phyloP scores from a whole-genome alignment of 2,888 invertebrate genomes.

The Chydorus sphaericus region DNA sequence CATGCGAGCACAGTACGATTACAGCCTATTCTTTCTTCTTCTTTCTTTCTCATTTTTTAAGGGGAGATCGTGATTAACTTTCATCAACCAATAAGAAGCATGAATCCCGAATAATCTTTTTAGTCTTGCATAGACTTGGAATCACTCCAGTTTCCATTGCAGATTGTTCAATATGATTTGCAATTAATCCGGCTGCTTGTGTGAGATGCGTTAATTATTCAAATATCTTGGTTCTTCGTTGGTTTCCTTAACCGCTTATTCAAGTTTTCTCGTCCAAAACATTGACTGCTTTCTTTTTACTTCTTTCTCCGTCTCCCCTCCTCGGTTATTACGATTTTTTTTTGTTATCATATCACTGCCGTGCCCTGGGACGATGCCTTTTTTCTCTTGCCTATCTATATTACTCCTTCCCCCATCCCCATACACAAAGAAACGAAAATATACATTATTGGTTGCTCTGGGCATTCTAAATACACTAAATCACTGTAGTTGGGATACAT shows the following conservation, averaged over 20 bases:
- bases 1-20: background rate
- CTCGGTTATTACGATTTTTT: no score
- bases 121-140: background rate
- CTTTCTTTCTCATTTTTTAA: no score
- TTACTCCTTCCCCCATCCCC: no score
- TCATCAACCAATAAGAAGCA: background rate
- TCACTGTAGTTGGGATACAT: no score
- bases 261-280: background rate
- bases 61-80: background rate
- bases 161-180: background rate
- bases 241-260: background rate
- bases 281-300: background rate
- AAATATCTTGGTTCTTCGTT: background rate
- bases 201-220: background rate
- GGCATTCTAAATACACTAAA: conserved; percentile 1
- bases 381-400: conserved; percentile 1
- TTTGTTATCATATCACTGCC: background rate
- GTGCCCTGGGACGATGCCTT: conserved; percentile 4
- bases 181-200: background rate
- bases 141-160: background rate
- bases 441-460: background rate
- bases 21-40: no score
- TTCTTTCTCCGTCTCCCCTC: background rate
- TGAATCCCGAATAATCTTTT: background rate
- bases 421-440: no score